A percentile compares a stretch with the other conserved stretches of the same genome.
Evolutionary conservation across 2,888 invertebrate genomes (phyloP).

Genomic region (Pristionchus japonicus): DNA sequence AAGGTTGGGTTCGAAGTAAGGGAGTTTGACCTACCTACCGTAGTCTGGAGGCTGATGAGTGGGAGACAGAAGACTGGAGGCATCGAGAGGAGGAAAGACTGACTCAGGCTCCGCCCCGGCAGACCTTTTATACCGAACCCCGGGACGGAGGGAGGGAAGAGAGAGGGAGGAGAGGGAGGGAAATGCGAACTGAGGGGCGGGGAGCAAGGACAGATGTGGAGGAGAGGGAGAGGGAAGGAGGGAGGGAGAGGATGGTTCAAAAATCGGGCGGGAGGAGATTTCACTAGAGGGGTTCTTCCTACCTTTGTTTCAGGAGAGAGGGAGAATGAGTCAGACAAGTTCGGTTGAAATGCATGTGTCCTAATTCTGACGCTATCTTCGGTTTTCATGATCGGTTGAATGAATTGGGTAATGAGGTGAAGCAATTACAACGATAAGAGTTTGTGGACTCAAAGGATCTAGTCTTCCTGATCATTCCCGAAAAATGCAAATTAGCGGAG

Average conservation of each 20-base stretch:
- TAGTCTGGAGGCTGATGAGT: neutral
- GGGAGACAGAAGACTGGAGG: constrained; percentile 13
- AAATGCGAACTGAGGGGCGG: neutral
- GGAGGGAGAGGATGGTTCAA: constrained; percentile 14
- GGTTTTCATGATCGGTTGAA: no score
- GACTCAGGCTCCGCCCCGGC: constrained; percentile 8
- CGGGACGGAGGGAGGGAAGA: neutral
- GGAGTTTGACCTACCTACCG: constrained; percentile 22
- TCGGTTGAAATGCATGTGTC: neutral
- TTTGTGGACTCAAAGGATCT: no score
- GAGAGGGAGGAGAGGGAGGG: neutral
- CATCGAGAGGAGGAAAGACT: neutral
- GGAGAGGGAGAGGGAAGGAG: neutral
- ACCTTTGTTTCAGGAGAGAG: neutral
- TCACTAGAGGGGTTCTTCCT: neutral
- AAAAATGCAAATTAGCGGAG: no score
- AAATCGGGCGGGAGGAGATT: constrained; percentile 39
- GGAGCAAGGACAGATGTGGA: neutral
- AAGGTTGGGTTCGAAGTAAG: neutral
- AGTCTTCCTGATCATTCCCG: no score
- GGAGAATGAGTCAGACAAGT: neutral
- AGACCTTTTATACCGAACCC: constrained; percentile 18
- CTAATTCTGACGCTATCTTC: no score
- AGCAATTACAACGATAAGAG: no score
- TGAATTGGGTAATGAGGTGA: no score